phyloP scores from a whole-genome alignment of 2,113 vertebrate species.

The Plecotus auritus region DNA sequence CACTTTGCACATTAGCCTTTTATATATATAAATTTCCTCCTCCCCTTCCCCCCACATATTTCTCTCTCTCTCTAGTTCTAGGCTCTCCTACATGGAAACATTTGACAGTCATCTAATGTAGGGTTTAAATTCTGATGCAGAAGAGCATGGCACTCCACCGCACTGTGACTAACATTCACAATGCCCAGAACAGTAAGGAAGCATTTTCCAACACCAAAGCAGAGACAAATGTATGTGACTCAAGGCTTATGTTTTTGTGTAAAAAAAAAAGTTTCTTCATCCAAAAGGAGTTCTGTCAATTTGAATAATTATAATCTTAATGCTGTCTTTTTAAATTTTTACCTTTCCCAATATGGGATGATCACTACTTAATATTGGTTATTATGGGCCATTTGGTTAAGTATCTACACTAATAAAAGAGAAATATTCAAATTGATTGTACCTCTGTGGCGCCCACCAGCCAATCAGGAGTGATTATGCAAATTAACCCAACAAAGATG shows the following conservation, averaged over 20 bases:
- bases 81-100: not conserved
- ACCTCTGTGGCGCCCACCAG: too few species aligned
- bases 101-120: not conserved
- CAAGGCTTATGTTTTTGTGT: not conserved
- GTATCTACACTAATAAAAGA: too few species aligned
- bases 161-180: not conserved
- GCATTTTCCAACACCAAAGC: not conserved
- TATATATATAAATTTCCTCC: too few species aligned
- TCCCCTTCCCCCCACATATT: not conserved
- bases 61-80: not conserved
- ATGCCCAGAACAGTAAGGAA: not conserved
- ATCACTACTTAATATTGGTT: not conserved
- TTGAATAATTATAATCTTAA: not conserved
- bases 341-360: not conserved
- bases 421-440: too few species aligned
- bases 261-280: not conserved
- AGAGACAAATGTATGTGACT: not conserved
- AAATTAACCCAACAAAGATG: too few species aligned
- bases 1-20: too few species aligned
- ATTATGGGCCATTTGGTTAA: not conserved
- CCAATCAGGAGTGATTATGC: too few species aligned
- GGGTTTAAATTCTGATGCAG: not conserved
- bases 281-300: not conserved
- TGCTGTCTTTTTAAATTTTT: not conserved
- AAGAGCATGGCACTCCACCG: not conserved